Evolutionary conservation across 2,113 vertebrate genomes (phyloP), one percentile per base, ranked within the genome.

Genomic region (Passer montanus): DNA sequence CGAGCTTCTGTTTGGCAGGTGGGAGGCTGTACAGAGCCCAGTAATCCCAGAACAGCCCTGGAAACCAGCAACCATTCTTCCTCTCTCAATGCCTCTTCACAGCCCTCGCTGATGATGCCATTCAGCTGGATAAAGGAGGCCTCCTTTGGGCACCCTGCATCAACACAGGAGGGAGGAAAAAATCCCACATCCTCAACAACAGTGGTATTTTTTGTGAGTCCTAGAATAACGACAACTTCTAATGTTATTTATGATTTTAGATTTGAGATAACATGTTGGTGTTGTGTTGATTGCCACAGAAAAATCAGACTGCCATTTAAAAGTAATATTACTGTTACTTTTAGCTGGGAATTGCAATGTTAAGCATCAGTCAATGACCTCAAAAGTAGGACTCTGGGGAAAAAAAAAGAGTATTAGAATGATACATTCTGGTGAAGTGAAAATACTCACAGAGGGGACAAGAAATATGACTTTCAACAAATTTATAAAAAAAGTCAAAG

Each of bases 61-160:
- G 56, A 63, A 84, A 77, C 16, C 53, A 76, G 72, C 49, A 68
- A 39, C 58, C 39, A 47, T 55, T 70, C 73, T 24, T 69, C 15
- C 31, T n/a, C 35, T 49, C 56, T 56, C 58, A 28, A 2, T 26
- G 68, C 14, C 11, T 1, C 63, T 14, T 83, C 76, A 44, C 39
- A 84, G 55, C 59, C 43, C n/a, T 8, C 4, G 2, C 62, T 44
- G 82, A 24, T 3, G 24, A 6, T 0, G 1, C 37, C n/a, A 10
- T 13, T 53, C 76, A 74, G 73, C 11, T 2, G 1, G 18, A 26
- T 33, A 63, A 74, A 62, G 5, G 24, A 41, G 59, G 46, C 24
- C 44, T 82, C 75, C 52, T 88, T 26, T 1, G 2, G n/a, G 62
- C 11, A 4, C 6, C 4, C 68, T 7, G n/a, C 6, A 15, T 6